Base-by-base conservation (phyloP, 1,140 invertebrate species). In the Bicyclus anynana region DNA sequence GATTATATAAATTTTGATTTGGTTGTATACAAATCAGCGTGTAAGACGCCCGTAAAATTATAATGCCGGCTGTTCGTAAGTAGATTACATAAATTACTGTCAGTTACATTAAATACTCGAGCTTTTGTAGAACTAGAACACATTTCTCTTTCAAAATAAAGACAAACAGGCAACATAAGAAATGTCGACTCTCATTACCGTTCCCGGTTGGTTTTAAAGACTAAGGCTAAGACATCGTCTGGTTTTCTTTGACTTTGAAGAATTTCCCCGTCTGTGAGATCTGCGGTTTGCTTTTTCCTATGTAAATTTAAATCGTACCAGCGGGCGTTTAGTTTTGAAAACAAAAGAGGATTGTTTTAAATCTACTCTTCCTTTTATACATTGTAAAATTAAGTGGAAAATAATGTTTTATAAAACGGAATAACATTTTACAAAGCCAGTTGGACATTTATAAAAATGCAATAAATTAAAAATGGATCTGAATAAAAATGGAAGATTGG, bases 151-250 rank as follows among this genome's bases (percentile, higher is more conserved):
- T 26, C 42, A 49, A 44, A 58, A 51, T 57, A 23, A 33, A n/a
- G n/a, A 57, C 54, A 40, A 53, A 53, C 38, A 37, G 40, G 26
- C 27, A 52, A 52, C 38, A 35, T 46, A 46, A 49, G 55, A 51
- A 48, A 14, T 40, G 51, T 53, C 26, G 40, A 26, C 48, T 58
- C 38, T 16, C 48, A 52, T 51, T 58, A 50, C 55, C 38, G 40
- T 52, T 17, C 37, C 23, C 12, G 20, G 26, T 50, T 21, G 49
- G 49, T 51, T 49, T 58, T 58, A 51, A 58, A 44, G 55, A 16
- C 18, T 58, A 48, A 40, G 42, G 46, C 48, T 33, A 17, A 37
- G 44, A 44, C n/a, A 23, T 57, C 18, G 37, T 35, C 37, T 44
- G 37, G 37, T 33, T 51, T n/a, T 38, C 55, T 48, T 44, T 20